Percentiles rank a stretch among this genome's conserved stretches.
Conservation (phyloP, 2,888 invertebrate species). For the Schizotus pectinicornis region DNA sequence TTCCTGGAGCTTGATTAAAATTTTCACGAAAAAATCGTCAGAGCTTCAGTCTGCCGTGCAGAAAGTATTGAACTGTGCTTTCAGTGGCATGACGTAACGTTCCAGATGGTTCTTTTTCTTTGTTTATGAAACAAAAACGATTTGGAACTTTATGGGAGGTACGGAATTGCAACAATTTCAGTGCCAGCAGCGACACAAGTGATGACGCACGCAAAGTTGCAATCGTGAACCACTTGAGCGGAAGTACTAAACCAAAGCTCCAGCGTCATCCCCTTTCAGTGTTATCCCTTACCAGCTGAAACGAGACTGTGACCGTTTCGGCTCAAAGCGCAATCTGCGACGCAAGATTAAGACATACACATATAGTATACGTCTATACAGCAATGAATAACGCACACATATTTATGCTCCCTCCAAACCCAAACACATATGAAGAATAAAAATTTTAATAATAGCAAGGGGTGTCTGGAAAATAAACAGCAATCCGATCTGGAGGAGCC, state of each 20-base stretch:
- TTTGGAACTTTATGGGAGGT: conserved; percentile 23
- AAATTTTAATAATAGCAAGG: no score
- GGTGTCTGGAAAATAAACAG: neutral
- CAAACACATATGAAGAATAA: no score
- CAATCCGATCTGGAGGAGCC: neutral
- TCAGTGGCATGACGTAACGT: neutral
- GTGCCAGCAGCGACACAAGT: conserved; percentile 30
- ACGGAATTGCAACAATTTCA: conserved; percentile 38
- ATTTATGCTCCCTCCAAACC: neutral
- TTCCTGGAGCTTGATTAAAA: neutral
- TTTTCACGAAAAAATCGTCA: conserved; percentile 11
- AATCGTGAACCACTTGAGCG: conserved; percentile 48
- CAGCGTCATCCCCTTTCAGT: conserved; percentile 45
- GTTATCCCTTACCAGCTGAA: conserved; percentile 39
- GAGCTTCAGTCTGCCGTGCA: no score
- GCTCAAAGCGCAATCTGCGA: neutral
- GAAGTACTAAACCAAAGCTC: conserved; percentile 48
- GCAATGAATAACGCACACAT: neutral
- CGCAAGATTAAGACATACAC: conserved; percentile 10
- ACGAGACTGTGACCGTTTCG: conserved; percentile 41
- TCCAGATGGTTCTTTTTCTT: conserved; percentile 7
- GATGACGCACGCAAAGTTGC: conserved; percentile 44
- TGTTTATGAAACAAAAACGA: neutral
- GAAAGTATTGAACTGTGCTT: neutral
- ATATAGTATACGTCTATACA: conserved; percentile 2